Percentiles rank a stretch among this genome's conserved stretches.
Conservation (phyloP, 2,113 vertebrate genomes). For the Pionites leucogaster region DNA sequence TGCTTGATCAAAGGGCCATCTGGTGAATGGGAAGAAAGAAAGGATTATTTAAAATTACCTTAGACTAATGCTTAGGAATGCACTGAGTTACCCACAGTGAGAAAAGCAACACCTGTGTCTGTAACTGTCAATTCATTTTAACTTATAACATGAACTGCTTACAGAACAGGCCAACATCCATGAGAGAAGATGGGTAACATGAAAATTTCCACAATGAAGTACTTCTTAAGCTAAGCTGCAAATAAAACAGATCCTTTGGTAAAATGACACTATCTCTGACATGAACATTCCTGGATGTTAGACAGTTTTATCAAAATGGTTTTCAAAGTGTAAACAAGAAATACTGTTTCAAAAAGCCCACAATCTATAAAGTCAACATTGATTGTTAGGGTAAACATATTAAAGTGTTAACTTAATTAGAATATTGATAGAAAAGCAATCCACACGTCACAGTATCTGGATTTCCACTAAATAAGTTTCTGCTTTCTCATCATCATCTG, state of each 20-base stretch:
- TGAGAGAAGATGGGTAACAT: not conserved
- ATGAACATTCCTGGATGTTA: not conserved
- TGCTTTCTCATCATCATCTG: not conserved
- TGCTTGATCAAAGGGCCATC: slow-evolving; percentile 20
- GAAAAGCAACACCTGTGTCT: not conserved
- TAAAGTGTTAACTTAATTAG: not conserved
- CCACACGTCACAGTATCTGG: not conserved
- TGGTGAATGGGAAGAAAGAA: slow-evolving; percentile 14
- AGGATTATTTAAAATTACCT: slow-evolving; percentile 30
- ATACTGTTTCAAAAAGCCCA: not conserved
- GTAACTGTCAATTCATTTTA: not conserved
- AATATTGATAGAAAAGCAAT: not conserved
- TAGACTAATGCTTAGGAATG: slow-evolving; percentile 14
- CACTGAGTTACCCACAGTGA: not conserved
- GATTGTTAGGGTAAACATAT: not conserved
- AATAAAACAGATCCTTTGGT: not conserved
- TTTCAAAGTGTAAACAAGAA: not conserved
- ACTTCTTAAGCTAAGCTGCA: not conserved
- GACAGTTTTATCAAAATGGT: not conserved
- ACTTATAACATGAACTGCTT: not conserved
- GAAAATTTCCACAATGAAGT: not conserved
- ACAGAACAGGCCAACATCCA: not conserved
- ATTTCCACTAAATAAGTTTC: not conserved
- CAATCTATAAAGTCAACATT: not conserved
- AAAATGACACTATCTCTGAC: not conserved